These are phyloP conservation scores for Mactromeris polynyma DNA, from an alignment of 2,888 invertebrate genomes.

Conservation along the genomic window DNA sequence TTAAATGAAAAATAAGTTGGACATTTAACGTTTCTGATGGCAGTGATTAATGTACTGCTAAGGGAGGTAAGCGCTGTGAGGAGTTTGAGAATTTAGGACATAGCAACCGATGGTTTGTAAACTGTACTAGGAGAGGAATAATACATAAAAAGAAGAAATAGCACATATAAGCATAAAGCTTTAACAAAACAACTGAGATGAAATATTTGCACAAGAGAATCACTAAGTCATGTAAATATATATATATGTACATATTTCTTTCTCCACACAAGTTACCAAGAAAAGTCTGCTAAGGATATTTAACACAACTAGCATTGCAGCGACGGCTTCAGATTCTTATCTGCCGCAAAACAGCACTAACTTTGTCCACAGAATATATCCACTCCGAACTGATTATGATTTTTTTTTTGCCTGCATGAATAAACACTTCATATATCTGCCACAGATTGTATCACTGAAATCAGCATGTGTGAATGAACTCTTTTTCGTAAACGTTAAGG, in stretches of 20 bases:
- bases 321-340: not conserved
- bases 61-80: too few species aligned
- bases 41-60: too few species aligned
- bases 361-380: not conserved
- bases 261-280: not conserved
- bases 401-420: not conserved
- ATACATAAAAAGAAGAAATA: not conserved
- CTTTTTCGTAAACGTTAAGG: not conserved
- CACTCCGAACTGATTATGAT: not conserved
- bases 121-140: too few species aligned
- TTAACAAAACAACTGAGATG: not conserved
- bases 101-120: too few species aligned
- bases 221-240: too few species aligned
- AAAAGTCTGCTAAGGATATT: not conserved
- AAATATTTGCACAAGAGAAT: not conserved
- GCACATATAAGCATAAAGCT: not conserved
- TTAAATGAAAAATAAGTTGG: too few species aligned
- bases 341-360: not conserved
- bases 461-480: not conserved
- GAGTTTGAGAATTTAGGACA: too few species aligned
- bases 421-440: not conserved
- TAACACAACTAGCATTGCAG: not conserved
- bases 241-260: not conserved
- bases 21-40: too few species aligned
- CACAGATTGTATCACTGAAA: not conserved